These are phyloP conservation scores for Hippocampus comes DNA, from an alignment of 2,113 vertebrate genomes.

Conservation along the genomic window DNA sequence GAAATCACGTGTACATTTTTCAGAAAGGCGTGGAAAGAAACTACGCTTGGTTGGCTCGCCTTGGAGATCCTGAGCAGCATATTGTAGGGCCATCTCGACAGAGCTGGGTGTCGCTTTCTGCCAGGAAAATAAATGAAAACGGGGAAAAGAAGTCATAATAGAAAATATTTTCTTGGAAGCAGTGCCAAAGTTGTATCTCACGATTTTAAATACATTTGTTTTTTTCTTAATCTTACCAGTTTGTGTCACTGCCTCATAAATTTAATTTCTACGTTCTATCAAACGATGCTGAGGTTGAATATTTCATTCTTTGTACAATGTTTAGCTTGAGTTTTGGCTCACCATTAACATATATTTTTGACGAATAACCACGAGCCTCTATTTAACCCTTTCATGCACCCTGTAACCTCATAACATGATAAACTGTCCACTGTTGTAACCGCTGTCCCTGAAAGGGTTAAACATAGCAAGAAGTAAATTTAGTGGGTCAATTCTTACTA, in stretches of 20 bases:
- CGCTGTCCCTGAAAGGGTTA: no score
- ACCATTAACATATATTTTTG: background rate
- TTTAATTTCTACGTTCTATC: background rate
- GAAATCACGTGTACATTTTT: conserved; percentile 1
- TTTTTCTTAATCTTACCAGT: background rate
- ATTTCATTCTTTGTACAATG: background rate
- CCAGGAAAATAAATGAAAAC: background rate
- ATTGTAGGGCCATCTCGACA: background rate
- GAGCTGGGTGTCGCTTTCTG: background rate
- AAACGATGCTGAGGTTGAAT: background rate
- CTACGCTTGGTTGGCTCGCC: background rate
- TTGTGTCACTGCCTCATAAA: background rate
- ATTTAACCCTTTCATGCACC: no score
- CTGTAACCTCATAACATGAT: no score
- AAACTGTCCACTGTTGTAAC: no score
- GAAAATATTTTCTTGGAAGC: background rate
- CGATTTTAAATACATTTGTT: background rate
- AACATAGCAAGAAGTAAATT: background rate
- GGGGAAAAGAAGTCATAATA: background rate
- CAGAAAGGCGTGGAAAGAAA: background rate
- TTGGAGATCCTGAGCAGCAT: conserved; percentile 1
- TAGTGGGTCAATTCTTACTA: background rate
- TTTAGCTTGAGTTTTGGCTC: background rate
- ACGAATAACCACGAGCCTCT: background rate
- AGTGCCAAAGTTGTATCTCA: background rate